Evolutionary conservation across 2,888 invertebrate species (phyloP), one percentile per base, ranked within the genome.

Genomic region (Hirtodrosophila duncani): DNA sequence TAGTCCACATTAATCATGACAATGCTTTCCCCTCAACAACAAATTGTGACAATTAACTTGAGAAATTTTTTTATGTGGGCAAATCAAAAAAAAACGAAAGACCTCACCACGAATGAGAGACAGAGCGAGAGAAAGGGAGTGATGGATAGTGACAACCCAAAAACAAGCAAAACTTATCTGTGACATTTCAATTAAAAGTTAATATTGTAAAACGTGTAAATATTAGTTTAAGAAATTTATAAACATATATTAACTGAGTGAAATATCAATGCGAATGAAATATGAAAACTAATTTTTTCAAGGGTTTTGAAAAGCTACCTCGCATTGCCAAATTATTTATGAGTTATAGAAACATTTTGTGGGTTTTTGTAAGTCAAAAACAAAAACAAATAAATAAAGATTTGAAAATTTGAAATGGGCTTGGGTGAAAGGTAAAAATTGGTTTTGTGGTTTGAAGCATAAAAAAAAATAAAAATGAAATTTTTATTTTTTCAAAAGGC

Each of bases 401-500:
- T 38, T 13, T 23, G 10, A 37, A 37, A 41, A 53, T 50, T 18
- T 44, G 11, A 41, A 46, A 9, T 56, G 43, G 41, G 51, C 38
- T 45, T 61, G 61, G 70, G 80, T 80, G 80, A 71, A 80, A 71
- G 71, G 71, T 80, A 77, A 58, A 63, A 57, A 30, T 24, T 18
- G 49, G 49, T 39, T 42, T 34, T 27, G 51, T n/a, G 44, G 38
- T 31, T 31, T 39, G 21, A 16, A 13, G 14, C 7, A 24, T 33
- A 16, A 20, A 45, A 16, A 26, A 36, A n/a, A 29, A 13, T 17
- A 29, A 27, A 18, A 24, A 9, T 34, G 34, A 38, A 3, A 16
- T n/a, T 21, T 23, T 18, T 3, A 1, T 11, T 11, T 8, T 11
- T 13, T 17, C 5, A 1, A 34, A 14, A 7, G 17, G 14, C 17